Evolutionary conservation across 2,113 vertebrate species (phyloP), one percentile per base, ranked within the genome.

Genomic region (Caranx melampygus): DNA sequence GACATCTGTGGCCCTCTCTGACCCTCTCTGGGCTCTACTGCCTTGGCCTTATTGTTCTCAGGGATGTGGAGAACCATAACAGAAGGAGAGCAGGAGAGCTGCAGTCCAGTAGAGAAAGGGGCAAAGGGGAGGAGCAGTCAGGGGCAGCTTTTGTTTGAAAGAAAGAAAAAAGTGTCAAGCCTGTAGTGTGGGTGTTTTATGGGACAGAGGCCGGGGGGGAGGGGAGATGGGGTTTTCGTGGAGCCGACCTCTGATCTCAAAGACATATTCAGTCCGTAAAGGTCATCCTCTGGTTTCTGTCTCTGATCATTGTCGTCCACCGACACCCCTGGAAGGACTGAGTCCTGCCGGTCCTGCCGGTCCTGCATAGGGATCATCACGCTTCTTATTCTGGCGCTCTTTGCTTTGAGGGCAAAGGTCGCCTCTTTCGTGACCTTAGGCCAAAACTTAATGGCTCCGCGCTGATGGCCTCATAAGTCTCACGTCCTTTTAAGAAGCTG

Each of bases 11-110:
- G 61, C 78, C 76, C 63, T 83, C 65, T 75, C 54, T n/a, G 20
- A 58, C 33, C 70, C 65, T 83, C 49, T 75, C 4, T 82, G 57
- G 83, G 65, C 71, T 83, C 72, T 57, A 74, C 42, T 74, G 72
- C 74, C 65, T 73, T 5, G 0, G 57, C 69, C 37, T 79, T 65
- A 89, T 89, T 91, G 87, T 92, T 89, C 74, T 73, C 68, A 72
- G 82, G 66, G 64, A 78, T 84, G 84, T 76, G 77, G 80, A 90
- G 89, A 83, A 83, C 81, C 82, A 85, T 88, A 87, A 86, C 86
- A 87, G 82, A 84, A 83, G 83, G 84, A 77, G 68, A 83, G 72
- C 82, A 83, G 75, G 73, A 76, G 68, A 79, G 34, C 52, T 70
- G 72, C 21, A 54, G 69, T 75, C 20, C 40, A 78, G 60, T 37